phyloP scores from a whole-genome alignment of 2,113 vertebrate species.

The Hippocampus guttulatus region DNA sequence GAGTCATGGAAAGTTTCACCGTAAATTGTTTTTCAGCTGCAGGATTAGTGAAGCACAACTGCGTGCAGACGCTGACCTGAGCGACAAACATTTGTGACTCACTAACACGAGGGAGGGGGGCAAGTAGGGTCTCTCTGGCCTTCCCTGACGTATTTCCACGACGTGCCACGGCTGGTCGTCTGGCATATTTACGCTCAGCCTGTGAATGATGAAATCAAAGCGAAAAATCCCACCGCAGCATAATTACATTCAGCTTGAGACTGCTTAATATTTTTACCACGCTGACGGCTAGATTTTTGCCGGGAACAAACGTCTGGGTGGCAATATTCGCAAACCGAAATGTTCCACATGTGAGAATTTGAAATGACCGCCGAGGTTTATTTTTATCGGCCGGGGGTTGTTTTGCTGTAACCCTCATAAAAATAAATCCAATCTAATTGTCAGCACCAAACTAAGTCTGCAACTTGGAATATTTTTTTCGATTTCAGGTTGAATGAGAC shows the following conservation, averaged over 20 bases:
- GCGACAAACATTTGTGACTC: slow-evolving; percentile 16
- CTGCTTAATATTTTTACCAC: slow-evolving; percentile 47
- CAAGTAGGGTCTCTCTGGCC: slow-evolving; percentile 19
- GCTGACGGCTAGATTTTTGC: slow-evolving; percentile 38
- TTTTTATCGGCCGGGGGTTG: slow-evolving; percentile 20
- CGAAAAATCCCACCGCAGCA: slow-evolving; percentile 48
- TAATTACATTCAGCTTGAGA: slow-evolving; percentile 41
- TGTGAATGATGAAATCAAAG: slow-evolving; percentile 37
- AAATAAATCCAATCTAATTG: slow-evolving; percentile 12
- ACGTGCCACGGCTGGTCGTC: slow-evolving; percentile 19
- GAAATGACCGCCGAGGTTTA: slow-evolving; percentile 2
- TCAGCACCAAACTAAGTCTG: too few relatives aligned
- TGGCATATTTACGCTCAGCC: slow-evolving; percentile 42
- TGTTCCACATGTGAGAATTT: slow-evolving; percentile 37
- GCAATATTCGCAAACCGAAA: slow-evolving; percentile 13
- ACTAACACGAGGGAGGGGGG: slow-evolving; percentile 11
- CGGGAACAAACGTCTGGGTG: slow-evolving; percentile 37
- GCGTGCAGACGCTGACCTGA: slow-evolving; percentile 31
- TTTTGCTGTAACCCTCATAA: slow-evolving; percentile 34
- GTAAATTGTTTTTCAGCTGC: slow-evolving; percentile 32
- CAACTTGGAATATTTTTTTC: too few relatives aligned
- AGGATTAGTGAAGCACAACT: slow-evolving; percentile 32
- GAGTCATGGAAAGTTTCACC: slow-evolving; percentile 12
- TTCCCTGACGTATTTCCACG: slow-evolving; percentile 57
- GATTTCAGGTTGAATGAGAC: too few relatives aligned